phyloP scores from a whole-genome alignment of 1,140 invertebrate genomes.

The Zaprionus ornatus region DNA sequence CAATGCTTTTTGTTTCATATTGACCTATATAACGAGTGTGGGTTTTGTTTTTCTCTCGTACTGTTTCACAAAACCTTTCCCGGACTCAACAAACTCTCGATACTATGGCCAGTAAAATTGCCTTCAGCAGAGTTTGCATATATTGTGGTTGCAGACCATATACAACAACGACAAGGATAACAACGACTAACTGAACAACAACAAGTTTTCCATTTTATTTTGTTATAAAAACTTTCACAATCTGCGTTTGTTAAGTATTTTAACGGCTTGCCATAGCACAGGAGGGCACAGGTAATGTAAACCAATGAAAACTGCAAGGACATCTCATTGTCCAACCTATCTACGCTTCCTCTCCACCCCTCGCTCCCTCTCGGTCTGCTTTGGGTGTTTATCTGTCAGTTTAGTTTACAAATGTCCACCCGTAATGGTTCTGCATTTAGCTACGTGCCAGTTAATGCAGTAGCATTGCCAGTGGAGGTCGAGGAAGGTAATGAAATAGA shows the following conservation, averaged over 20 bases:
- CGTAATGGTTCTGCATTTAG: constrained; percentile 78
- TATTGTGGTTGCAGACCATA: constrained; percentile 54
- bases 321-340: constrained; percentile 55
- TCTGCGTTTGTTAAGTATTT: constrained; percentile 82
- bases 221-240: constrained; percentile 80
- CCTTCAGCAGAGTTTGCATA: constrained; percentile 60
- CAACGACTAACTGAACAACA: constrained; percentile 45
- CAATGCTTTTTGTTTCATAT: constrained; percentile 67
- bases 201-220: constrained; percentile 68
- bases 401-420: constrained; percentile 80
- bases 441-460: constrained; percentile 30
- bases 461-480: not conserved
- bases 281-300: constrained; percentile 52
- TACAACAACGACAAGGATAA: constrained; percentile 28
- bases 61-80: not conserved
- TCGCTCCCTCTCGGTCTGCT: constrained; percentile 24
- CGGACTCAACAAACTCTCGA: not conserved
- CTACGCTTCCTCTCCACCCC: not conserved
- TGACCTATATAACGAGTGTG: constrained; percentile 71
- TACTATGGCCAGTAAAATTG: constrained; percentile 42
- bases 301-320: constrained; percentile 75
- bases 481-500: not conserved
- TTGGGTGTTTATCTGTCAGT: constrained; percentile 79
- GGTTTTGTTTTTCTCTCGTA: not conserved
- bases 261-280: constrained; percentile 57